Conservation (phyloP, 2,888 invertebrate genomes). For the Dryobota labecula region DNA sequence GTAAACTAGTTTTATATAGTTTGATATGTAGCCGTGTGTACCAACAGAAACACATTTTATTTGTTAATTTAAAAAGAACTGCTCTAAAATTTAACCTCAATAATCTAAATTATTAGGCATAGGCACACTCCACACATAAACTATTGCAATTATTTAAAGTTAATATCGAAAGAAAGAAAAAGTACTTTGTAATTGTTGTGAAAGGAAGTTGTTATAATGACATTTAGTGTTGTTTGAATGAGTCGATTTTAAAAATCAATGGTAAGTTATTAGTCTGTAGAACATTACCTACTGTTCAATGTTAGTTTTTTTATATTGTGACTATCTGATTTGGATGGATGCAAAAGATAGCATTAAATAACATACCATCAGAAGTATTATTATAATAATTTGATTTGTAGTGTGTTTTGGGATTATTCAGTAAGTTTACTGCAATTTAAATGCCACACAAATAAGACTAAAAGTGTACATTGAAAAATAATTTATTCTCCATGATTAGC, state of each 20-base stretch:
- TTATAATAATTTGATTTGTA: conserved; percentile 2
- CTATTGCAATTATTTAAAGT: background rate
- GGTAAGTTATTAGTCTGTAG: conserved; percentile 2
- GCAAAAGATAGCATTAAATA: conserved; percentile 20
- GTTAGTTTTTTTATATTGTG: conserved; percentile 30
- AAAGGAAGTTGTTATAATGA: conserved; percentile 8
- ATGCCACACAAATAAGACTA: conserved; percentile 76
- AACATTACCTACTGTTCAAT: conserved; percentile 1
- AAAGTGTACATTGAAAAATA: conserved; percentile 88
- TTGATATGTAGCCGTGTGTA: too few relatives aligned
- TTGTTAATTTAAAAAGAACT: background rate
- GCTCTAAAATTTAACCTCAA: background rate
- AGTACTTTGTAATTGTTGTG: conserved; percentile 34
- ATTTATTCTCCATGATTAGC: conserved; percentile 89
- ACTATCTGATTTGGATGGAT: conserved; percentile 25
- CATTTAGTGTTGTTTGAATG: conserved; percentile 21
- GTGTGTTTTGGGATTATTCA: conserved; percentile 27
- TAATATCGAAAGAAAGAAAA: background rate
- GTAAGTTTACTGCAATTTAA: conserved; percentile 12
- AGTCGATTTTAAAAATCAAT: background rate
- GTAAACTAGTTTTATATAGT: too few relatives aligned
- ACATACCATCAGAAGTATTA: conserved; percentile 6
- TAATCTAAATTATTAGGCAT: background rate
- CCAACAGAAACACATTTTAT: background rate
- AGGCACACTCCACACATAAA: conserved; percentile 28